A percentile compares a stretch with the other conserved stretches of the same genome.
Evolutionary conservation across 2,888 invertebrate species (phyloP).

Genomic region (Disparrhopalites patrizii): DNA sequence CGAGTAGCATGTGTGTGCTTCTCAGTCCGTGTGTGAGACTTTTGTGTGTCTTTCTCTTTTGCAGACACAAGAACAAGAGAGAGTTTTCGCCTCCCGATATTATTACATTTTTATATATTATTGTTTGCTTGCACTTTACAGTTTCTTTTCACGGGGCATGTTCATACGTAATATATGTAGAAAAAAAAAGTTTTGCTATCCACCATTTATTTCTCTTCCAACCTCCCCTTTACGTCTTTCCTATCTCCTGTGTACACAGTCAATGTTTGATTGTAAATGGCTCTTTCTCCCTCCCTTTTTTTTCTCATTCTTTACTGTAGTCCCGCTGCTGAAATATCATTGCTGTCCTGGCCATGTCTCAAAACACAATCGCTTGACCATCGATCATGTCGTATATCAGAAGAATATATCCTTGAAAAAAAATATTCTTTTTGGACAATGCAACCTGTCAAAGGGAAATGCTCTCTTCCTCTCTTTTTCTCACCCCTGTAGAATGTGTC

Average conservation of each 20-base stretch:
- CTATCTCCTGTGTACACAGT: not conserved
- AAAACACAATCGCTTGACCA: constrained; percentile 12
- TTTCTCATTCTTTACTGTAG: not conserved
- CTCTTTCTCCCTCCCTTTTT: not conserved
- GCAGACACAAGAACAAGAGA: not conserved
- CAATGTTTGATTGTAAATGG: not conserved
- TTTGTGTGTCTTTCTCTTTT: no score
- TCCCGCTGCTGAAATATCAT: constrained; percentile 6
- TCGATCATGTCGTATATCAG: constrained; percentile 11
- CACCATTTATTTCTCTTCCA: no score
- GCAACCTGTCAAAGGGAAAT: constrained; percentile 10
- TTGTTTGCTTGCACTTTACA: not conserved
- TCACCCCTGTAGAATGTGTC: no score
- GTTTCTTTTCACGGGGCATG: no score
- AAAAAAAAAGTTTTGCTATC: no score
- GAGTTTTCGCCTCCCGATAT: no score
- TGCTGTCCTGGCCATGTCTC: constrained; percentile 8
- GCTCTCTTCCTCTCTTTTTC: not conserved
- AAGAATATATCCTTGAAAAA: not conserved
- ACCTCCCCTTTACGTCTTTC: not conserved
- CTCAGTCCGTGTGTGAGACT: no score
- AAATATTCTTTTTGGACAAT: constrained; percentile 7
- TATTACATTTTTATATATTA: no score
- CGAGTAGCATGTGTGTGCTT: not conserved
- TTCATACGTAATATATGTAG: no score